Evolutionary conservation across 2,888 invertebrate species (phyloP).

Genomic region (Arctia plantaginis): DNA sequence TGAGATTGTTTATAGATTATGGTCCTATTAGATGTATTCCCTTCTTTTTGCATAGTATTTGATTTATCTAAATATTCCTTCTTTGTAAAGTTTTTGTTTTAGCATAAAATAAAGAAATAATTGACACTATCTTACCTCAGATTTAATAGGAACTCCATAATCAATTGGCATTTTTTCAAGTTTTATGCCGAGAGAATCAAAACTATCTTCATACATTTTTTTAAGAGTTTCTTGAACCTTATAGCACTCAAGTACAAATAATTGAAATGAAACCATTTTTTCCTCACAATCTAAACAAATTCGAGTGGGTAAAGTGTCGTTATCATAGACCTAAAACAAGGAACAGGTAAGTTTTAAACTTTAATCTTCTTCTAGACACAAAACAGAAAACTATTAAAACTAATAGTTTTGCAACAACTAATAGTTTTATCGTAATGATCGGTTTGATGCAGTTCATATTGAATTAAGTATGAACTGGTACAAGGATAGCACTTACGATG

Average conservation of each 20-base stretch:
- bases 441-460: neutral
- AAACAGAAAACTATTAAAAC: neutral
- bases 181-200: constrained; percentile 59
- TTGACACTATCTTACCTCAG: constrained; percentile 64
- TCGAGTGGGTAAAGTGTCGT: constrained; percentile 75
- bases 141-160: constrained; percentile 64
- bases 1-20: neutral
- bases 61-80: neutral
- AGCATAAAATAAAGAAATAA: neutral
- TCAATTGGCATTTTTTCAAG: constrained; percentile 53
- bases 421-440: neutral
- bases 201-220: constrained; percentile 60
- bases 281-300: constrained; percentile 81
- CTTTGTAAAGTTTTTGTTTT: no score
- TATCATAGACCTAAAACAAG: constrained; percentile 69
- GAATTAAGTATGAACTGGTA: neutral
- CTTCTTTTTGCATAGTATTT: neutral
- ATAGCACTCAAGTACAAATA: constrained; percentile 78
- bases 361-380: neutral
- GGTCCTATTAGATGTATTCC: neutral
- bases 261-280: constrained; percentile 78
- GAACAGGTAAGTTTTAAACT: neutral
- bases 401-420: neutral
- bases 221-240: constrained; percentile 74
- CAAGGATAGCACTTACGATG: constrained; percentile 61